Evolutionary conservation across 2,797 vertebrate species (phyloP).

Genomic region (Dermochelys coriacea): DNA sequence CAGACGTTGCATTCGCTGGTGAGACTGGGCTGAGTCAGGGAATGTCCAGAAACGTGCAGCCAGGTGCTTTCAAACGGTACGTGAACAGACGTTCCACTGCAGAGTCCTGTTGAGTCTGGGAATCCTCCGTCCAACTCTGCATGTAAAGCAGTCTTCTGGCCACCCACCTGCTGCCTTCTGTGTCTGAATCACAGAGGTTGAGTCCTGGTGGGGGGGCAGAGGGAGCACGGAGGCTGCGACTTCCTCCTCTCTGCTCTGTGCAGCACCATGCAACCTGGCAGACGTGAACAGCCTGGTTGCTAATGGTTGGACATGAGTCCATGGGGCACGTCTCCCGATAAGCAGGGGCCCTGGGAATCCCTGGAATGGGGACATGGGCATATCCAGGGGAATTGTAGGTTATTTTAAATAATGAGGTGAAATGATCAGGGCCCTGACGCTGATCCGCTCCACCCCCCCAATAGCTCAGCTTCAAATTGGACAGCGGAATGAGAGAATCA

Average conservation of each 20-base stretch:
- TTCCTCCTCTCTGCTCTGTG: neutral
- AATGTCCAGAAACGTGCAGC: conserved; percentile 19
- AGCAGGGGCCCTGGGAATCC: neutral
- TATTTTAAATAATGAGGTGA: neutral
- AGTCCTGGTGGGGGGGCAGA: neutral
- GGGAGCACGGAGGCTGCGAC: neutral
- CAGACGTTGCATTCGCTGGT: neutral
- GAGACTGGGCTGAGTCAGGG: conserved; percentile 4
- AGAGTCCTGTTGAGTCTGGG: fast-evolving
- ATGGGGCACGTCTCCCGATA: neutral
- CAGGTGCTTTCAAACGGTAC: neutral
- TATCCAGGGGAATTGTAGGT: neutral
- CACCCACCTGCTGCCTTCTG: neutral
- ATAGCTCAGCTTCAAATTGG: no score
- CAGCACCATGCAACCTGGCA: neutral
- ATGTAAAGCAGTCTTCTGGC: neutral
- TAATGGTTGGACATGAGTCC: conserved; percentile 14
- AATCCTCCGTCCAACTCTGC: neutral
- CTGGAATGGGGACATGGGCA: neutral
- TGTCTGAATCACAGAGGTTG: conserved; percentile 37
- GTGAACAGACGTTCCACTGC: neutral
- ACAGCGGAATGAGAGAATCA: no score
- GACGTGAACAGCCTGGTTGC: neutral
- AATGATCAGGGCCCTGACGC: neutral
- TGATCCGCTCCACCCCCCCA: no score